Evolutionary conservation across 2,113 vertebrate species (phyloP).

Genomic region (Gallinago paraguaiae): DNA sequence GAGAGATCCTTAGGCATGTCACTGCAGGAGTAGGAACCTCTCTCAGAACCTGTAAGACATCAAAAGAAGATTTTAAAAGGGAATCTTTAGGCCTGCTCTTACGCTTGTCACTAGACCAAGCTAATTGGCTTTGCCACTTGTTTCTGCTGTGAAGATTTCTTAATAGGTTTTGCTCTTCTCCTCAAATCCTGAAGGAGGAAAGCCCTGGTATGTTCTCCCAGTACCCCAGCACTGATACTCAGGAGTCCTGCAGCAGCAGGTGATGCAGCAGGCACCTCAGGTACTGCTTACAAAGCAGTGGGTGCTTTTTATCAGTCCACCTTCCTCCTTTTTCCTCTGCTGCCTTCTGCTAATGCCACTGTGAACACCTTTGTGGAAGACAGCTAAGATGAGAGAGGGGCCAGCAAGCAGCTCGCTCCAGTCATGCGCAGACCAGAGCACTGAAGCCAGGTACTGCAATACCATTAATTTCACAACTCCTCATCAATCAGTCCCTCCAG

Average conservation of each 20-base stretch:
- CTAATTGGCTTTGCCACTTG: neutral
- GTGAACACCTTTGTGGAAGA: neutral
- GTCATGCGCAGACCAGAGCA: neutral
- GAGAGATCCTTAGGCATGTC: neutral
- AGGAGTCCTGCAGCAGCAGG: neutral
- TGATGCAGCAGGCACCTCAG: neutral
- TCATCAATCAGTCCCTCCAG: neutral
- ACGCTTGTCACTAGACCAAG: neutral
- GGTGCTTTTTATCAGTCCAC: neutral
- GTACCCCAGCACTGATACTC: neutral
- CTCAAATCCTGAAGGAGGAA: neutral
- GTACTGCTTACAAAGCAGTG: neutral
- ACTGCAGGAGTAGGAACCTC: neutral
- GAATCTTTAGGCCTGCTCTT: neutral
- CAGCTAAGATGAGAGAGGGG: neutral
- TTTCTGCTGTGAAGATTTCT: neutral
- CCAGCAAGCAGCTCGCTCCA: neutral
- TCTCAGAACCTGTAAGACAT: neutral
- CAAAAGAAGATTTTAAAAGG: neutral
- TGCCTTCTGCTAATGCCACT: neutral
- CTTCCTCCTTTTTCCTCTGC: neutral
- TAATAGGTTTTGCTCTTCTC: neutral
- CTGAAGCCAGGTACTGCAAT: neutral
- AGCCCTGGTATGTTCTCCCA: accelerated
- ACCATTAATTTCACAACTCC: neutral